Base-by-base conservation (phyloP, 2,113 vertebrate genomes). In the Salvelinus namaycush region DNA sequence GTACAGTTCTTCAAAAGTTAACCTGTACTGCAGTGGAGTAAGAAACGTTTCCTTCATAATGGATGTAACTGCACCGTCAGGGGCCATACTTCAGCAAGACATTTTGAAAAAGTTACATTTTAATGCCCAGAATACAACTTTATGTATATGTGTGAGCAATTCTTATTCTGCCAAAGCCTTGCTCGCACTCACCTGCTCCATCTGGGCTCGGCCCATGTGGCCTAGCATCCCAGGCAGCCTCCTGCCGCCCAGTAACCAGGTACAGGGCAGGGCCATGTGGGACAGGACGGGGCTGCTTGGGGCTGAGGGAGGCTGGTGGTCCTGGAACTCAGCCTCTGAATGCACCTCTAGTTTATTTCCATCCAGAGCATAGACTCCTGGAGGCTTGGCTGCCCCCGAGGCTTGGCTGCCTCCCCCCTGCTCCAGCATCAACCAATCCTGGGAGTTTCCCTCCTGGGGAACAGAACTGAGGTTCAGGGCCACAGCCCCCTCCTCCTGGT, bases 381-480 rank as follows among this genome's bases (percentile, higher is more conserved):
- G 90, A 18, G 85, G 90, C 90, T 94, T 97, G 85, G 93, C 91
- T 62, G 92, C 93, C 65, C 81, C 92, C 82, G 90, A 91, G 71
- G 51, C 12, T 16, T 91, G 92, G 81, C 96, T 18, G 12, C 14
- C 51, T 57, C 92, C 94, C 78, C 98, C 97, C 31, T 97, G 93
- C 87, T 99, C 97, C 84, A 99, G 95, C 90, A 99, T 94, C 82
- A 99, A 96, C 97, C 97, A 99, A 82, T 99, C 98, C 88, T 96
- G 97, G 70, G 97, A 98, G 91, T 97, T 96, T 68, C 94, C 91
- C 59, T 98, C 97, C 76, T 96, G 97, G 78, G 94, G 96, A 73
- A 94, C 95, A 49, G 97, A 97, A 82, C 93, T 98, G 86, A 98
- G 88, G 85, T 97, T 97, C 49, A 98, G 94, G 1, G 97, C 97